phyloP scores from a whole-genome alignment of 2,113 vertebrate genomes.

The Tenrec ecaudatus region DNA sequence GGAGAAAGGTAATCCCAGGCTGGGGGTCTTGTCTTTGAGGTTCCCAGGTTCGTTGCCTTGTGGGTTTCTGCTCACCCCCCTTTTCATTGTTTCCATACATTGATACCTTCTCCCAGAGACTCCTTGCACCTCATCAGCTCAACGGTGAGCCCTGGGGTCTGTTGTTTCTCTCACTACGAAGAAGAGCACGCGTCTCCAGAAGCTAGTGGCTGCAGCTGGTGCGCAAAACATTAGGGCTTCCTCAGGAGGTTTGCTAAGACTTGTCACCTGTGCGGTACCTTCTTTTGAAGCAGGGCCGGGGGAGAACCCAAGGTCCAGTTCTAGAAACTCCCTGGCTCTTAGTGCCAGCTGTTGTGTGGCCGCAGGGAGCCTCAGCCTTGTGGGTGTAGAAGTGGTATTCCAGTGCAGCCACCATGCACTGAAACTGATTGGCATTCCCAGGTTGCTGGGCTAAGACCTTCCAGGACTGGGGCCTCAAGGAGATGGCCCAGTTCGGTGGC shows the following conservation, averaged over 20 bases:
- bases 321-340: not conserved
- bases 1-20: not conserved
- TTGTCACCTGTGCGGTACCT: not conserved
- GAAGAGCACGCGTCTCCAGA: too few relatives aligned
- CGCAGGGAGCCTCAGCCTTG: not conserved
- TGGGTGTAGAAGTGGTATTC: not conserved
- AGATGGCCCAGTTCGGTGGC: not conserved
- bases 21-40: not conserved
- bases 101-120: not conserved
- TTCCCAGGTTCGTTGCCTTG: not conserved
- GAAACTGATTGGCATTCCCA: not conserved
- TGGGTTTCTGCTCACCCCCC: not conserved
- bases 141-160: slow-evolving; percentile 35
- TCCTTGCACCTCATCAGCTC: not conserved
- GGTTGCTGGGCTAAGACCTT: slow-evolving; percentile 44
- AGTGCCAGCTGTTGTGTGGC: not conserved
- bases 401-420: not conserved
- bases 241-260: not conserved
- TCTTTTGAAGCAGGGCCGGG: not conserved
- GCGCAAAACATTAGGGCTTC: not conserved
- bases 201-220: not conserved
- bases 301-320: not conserved
- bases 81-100: not conserved
- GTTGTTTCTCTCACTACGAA: not conserved
- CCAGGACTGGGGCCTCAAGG: not conserved